Percentiles rank a stretch among this genome's conserved stretches.
phyloP scores from a whole-genome alignment of 2,113 vertebrate genomes.

The Toxotes chatareus region DNA sequence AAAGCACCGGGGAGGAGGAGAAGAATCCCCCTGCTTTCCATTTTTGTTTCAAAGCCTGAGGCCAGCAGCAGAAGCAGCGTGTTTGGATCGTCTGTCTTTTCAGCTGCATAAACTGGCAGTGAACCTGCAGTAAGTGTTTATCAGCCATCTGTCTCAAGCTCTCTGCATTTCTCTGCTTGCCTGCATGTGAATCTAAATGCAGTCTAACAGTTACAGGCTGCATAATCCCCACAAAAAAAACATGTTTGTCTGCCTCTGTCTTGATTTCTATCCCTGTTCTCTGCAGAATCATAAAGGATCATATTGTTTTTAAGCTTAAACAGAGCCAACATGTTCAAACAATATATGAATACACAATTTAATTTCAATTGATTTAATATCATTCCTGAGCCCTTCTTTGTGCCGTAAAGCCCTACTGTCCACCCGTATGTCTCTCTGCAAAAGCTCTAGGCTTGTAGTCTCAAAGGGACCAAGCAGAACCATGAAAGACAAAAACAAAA shows the following conservation, averaged over 20 bases:
- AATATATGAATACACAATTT: neutral
- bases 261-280: neutral
- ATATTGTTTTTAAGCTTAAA: neutral
- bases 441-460: constrained; percentile 1
- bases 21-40: constrained; percentile 4
- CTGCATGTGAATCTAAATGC: neutral
- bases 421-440: neutral
- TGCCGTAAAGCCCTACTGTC: neutral
- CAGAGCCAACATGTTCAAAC: neutral
- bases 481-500: neutral
- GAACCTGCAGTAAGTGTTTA: constrained; percentile 40
- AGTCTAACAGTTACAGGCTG: neutral
- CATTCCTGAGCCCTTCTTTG: neutral
- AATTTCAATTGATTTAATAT: neutral
- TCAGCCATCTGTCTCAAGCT: constrained; percentile 33
- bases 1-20: neutral
- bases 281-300: neutral
- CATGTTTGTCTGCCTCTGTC: neutral
- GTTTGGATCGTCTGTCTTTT: constrained; percentile 15
- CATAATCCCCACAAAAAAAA: neutral
- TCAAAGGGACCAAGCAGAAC: constrained; percentile 11
- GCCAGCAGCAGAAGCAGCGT: constrained; percentile 23
- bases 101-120: constrained; percentile 38
- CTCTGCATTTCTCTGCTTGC: neutral
- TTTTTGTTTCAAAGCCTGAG: constrained; percentile 1